A percentile compares a stretch with the other conserved stretches of the same genome.
These are phyloP conservation scores for Caprella mutica DNA, from an alignment of 2,888 invertebrate genomes.

Conservation along the genomic window DNA sequence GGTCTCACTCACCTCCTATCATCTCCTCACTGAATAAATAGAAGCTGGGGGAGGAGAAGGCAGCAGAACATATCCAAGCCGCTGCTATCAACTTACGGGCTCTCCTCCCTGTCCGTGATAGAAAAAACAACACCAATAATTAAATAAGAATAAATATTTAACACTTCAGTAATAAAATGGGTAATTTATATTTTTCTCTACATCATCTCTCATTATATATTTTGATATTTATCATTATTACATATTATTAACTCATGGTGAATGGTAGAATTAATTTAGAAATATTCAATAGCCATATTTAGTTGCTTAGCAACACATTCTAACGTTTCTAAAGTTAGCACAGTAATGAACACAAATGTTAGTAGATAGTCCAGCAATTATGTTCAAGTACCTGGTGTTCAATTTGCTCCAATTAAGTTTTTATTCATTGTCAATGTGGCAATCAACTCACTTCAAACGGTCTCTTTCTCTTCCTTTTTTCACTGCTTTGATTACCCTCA, in stretches of 20 bases:
- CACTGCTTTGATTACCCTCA: no score
- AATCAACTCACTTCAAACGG: no score
- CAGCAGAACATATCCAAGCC: slow-evolving; percentile 69
- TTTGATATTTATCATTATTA: background rate
- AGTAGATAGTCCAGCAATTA: no score
- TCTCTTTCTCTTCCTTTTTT: no score
- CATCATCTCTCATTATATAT: background rate
- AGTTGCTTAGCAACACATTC: no score
- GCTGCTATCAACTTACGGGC: slow-evolving; percentile 64
- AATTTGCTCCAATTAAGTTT: no score
- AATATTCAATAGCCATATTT: no score
- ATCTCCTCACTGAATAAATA: slow-evolving; percentile 54
- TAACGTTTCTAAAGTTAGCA: no score
- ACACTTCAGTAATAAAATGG: background rate
- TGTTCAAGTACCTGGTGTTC: no score
- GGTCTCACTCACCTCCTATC: slow-evolving; percentile 1
- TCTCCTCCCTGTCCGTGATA: slow-evolving; percentile 61
- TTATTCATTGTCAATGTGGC: no score
- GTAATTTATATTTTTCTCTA: background rate
- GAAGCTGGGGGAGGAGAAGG: slow-evolving; percentile 66
- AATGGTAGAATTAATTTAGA: no score
- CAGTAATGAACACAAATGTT: no score
- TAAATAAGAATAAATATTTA: background rate
- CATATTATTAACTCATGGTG: background rate
- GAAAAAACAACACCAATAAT: background rate